Evolutionary conservation across 2,888 invertebrate genomes (phyloP), one percentile per base, ranked within the genome.

Genomic region (Athripsodes cinereus): DNA sequence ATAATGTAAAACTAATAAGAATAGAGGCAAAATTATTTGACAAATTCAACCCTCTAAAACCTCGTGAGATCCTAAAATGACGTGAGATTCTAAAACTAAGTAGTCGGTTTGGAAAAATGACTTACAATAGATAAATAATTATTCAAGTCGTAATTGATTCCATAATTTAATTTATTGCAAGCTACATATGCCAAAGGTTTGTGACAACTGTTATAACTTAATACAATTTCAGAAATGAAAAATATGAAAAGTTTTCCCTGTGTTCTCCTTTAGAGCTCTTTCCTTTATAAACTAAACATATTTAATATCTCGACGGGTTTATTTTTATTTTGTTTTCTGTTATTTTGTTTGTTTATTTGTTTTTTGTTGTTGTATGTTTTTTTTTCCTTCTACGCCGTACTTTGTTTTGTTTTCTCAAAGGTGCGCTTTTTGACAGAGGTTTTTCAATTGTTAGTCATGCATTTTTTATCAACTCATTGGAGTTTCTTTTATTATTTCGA

Each of bases 231-330:
- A 48, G 3, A 21, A 48, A 48, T 48, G 48, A 48, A 48, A 48
- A 48, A 48, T 48, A 48, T 11, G 48, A 48, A 48, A 48, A 48
- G 48, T 48, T 48, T 48, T 11, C 20, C 19, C 48, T 6, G 48
- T 48, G 19, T 21, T 48, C 48, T 2, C 20, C 21, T 51, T 47
- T 22, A 53, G 53, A 53, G 53, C 47, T 46, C 46, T 26, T 16
- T 44, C 46, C 22, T 53, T 53, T 47, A 46, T 53, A 18, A 40
- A 22, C 22, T 53, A 47, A 53, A 47, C 22, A 53, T 53, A 46
- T 53, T 26, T 53, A 47, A 47, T 47, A 47, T 46, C 22, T 47
- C 18, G 52, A 22, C 22, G 40, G 19, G 40, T 53, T 53, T 51
- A 13, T 53, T 26, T 22, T 46, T 53, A 26, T 46, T 48, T 48